Base-by-base conservation (phyloP, 2,888 invertebrate species). In the Torymus auratus region DNA sequence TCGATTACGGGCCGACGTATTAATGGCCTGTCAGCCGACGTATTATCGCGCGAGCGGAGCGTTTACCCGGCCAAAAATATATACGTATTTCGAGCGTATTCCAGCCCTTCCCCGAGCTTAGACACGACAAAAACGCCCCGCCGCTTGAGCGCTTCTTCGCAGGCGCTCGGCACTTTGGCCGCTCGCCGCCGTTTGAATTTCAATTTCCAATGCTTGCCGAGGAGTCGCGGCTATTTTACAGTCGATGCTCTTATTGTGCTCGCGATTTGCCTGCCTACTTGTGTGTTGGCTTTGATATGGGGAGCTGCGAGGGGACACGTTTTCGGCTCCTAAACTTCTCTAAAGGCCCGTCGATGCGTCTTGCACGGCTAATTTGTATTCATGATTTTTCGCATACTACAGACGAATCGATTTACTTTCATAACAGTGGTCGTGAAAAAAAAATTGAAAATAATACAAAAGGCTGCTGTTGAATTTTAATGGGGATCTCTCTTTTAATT, bases 1-100 rank as follows among this genome's bases (percentile, higher is more conserved):
- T 75, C 80, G 80, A 80, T 80, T 80, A 80, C 60, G 55, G 23
- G 20, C 28, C 81, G 70, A 78, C 80, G 80, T 80, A 83, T 84
- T 83, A 84, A 83, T 84, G 83, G 84, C 83, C 80, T 83, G 80
- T 82, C 80, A 83, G 28, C 23, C 75, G 58, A 75, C 50, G 75
- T 80, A 74, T 79, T 68, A 79, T 74, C 62, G 68, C 68, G 28
- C 55, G 61, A 50, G 55, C 68, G 61, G 71, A 65, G 28, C 56
- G 69, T 71, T 78, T 67, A 72, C 64, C 64, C 64, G 52, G 68
- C 14, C 23, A 60, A 67, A 75, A 15, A 53, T 58, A 17, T 20
- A 23, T 58, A 53, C 14, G 28, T 62, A 53, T 62, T 28, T 56
- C 56, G 28, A 53, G 13, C 20, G 56, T 41, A 41, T 41, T 41